Conservation (phyloP, 2,888 invertebrate genomes). For the Ophion ellenae region DNA sequence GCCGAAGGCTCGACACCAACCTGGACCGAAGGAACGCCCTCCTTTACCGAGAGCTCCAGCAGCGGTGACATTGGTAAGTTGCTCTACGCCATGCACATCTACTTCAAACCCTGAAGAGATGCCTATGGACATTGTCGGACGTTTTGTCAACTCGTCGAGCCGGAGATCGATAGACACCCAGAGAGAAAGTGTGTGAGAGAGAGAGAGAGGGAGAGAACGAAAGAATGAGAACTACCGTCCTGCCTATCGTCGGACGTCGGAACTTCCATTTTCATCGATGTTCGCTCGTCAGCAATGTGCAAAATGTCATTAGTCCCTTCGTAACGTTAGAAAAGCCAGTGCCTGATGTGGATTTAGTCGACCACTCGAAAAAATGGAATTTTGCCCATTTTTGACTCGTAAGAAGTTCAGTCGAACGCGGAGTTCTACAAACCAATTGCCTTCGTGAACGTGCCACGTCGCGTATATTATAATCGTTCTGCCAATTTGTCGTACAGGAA, state of each 20-base stretch:
- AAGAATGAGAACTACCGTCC: not conserved
- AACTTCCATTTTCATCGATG: conserved; percentile 24
- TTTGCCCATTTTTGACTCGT: not conserved
- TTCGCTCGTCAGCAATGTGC: conserved; percentile 2
- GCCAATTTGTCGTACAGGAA: conserved; percentile 15
- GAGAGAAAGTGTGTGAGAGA: not conserved
- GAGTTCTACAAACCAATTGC: conserved; percentile 18
- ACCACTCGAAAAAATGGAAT: not conserved
- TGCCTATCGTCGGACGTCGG: not conserved
- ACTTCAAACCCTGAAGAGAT: conserved; percentile 72
- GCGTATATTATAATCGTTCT: not conserved
- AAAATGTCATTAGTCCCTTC: not conserved
- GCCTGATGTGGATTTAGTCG: not conserved
- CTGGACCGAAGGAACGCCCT: conserved; percentile 99
- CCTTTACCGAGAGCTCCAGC: conserved; percentile 98
- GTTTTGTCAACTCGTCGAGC: conserved; percentile 18
- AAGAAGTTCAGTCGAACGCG: not conserved
- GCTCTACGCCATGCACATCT: conserved; percentile 79
- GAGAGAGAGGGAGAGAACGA: not conserved
- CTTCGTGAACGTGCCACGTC: conserved; percentile 38
- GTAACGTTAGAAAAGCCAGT: too few relatives aligned
- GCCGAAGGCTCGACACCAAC: conserved; percentile 97
- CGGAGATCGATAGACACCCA: not conserved
- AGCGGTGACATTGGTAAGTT: conserved; percentile 93
- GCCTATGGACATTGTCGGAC: conserved; percentile 6